A percentile compares a stretch with the other conserved stretches of the same genome.
Conservation (phyloP, 2,797 vertebrate species). For the Spatula versicolor region DNA sequence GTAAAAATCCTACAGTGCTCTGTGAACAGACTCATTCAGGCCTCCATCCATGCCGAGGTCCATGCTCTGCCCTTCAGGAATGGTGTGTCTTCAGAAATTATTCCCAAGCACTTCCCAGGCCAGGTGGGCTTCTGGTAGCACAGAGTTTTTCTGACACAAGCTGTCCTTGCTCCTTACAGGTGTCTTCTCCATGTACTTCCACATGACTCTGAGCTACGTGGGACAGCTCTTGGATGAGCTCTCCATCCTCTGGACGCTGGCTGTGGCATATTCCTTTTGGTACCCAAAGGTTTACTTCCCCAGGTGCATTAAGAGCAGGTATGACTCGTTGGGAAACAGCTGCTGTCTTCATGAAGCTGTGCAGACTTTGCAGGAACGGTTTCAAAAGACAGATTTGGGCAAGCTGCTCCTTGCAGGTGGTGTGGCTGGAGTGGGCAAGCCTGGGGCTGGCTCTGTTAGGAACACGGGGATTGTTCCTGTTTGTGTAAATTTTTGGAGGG, state of each 20-base stretch:
- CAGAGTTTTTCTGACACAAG: not conserved
- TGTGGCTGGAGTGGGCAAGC: not conserved
- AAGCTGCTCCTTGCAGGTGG: not conserved
- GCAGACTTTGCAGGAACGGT: not conserved
- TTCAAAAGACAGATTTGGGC: not conserved
- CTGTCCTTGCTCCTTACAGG: conserved; percentile 75
- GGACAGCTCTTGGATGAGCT: conserved; percentile 95
- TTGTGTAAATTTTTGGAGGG: not conserved
- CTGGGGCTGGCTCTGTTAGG: not conserved
- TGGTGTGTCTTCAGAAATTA: not conserved
- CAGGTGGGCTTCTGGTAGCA: rapidly evolving
- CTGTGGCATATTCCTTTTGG: conserved; percentile 87
- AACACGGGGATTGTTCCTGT: not conserved
- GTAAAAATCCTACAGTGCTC: not conserved
- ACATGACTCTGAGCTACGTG: conserved; percentile 94
- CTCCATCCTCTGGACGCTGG: conserved; percentile 92
- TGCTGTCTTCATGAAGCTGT: not conserved
- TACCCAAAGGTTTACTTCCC: conserved; percentile 89
- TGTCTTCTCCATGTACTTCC: conserved; percentile 91
- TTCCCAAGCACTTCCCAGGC: not conserved
- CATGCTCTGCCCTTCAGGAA: not conserved
- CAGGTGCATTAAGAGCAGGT: conserved; percentile 89
- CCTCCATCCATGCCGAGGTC: not conserved
- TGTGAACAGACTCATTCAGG: not conserved
- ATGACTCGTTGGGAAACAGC: not conserved